Conservation (phyloP, 2,113 vertebrate genomes). For the Oenanthe oenanthe region DNA sequence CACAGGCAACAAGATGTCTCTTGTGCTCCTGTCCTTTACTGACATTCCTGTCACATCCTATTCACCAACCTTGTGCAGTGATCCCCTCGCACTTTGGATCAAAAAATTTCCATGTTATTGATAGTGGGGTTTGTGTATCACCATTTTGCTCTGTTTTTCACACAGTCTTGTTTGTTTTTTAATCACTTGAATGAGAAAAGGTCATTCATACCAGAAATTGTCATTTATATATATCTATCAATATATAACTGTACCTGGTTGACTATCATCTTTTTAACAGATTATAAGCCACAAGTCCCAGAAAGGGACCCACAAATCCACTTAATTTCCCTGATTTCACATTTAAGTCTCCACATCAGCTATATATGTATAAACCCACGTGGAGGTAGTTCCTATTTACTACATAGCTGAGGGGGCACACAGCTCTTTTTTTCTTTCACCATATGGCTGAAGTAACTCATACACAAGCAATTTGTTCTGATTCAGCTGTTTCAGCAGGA, state of each 20-base stretch:
- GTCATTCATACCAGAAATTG: not conserved
- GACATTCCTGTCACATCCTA: conserved; percentile 20
- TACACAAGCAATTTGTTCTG: conserved; percentile 42
- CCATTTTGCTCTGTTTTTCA: not conserved
- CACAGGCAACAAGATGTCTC: conserved; percentile 12
- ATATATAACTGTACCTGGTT: not conserved
- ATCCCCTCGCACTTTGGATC: not conserved
- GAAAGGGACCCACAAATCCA: not conserved
- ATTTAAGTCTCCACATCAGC: not conserved
- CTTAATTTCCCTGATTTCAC: not conserved
- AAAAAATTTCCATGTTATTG: not conserved
- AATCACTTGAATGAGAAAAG: not conserved
- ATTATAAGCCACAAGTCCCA: not conserved
- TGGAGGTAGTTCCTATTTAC: conserved; percentile 47
- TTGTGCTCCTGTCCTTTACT: not conserved
- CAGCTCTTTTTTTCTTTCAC: not conserved
- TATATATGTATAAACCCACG: conserved; percentile 18
- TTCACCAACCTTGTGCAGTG: not conserved
- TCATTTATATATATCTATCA: not conserved
- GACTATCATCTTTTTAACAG: not conserved
- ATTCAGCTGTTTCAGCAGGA: conserved; percentile 64
- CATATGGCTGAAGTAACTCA: conserved; percentile 30
- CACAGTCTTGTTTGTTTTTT: not conserved
- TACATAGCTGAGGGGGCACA: conserved; percentile 14
- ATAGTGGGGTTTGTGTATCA: not conserved